phyloP scores from a whole-genome alignment of 2,797 vertebrate genomes.

The Trematomus bernacchii region DNA sequence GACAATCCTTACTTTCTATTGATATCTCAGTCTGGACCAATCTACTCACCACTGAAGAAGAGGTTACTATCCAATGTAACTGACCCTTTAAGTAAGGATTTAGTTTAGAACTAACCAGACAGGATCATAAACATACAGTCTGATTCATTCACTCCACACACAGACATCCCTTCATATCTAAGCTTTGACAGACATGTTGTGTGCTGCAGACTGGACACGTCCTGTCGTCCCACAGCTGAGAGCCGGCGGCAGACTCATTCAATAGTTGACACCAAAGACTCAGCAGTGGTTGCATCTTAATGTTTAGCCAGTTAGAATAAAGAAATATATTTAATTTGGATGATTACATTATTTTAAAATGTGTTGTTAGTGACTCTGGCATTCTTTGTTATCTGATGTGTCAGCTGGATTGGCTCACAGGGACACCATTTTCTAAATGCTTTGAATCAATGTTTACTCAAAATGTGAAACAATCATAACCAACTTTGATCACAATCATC shows the following conservation, averaged over 20 bases:
- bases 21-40: too few relatives aligned
- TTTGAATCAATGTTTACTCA: not conserved
- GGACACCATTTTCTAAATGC: not conserved
- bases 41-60: too few relatives aligned
- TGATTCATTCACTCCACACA: conserved; percentile 48
- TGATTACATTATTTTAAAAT: conserved; percentile 22
- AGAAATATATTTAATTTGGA: conserved; percentile 46
- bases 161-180: conserved; percentile 66
- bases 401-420: too few relatives aligned
- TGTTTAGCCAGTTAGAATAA: conserved; percentile 31
- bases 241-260: conserved; percentile 63
- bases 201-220: conserved; percentile 27
- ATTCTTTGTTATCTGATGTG: conserved; percentile 12
- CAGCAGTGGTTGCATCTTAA: conserved; percentile 48
- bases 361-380: conserved; percentile 1
- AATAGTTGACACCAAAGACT: conserved; percentile 33
- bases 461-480: conserved; percentile 6
- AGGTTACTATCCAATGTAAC: too few relatives aligned
- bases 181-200: conserved; percentile 42
- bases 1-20: too few relatives aligned
- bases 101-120: conserved; percentile 14
- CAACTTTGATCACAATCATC: not conserved
- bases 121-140: conserved; percentile 53
- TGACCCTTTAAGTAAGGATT: not conserved
- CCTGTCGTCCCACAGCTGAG: conserved; percentile 44